Percentiles rank a stretch among this genome's conserved stretches.
phyloP scores from a whole-genome alignment of 2,888 invertebrate genomes.

The Hydrotaea cyrtoneurina region DNA sequence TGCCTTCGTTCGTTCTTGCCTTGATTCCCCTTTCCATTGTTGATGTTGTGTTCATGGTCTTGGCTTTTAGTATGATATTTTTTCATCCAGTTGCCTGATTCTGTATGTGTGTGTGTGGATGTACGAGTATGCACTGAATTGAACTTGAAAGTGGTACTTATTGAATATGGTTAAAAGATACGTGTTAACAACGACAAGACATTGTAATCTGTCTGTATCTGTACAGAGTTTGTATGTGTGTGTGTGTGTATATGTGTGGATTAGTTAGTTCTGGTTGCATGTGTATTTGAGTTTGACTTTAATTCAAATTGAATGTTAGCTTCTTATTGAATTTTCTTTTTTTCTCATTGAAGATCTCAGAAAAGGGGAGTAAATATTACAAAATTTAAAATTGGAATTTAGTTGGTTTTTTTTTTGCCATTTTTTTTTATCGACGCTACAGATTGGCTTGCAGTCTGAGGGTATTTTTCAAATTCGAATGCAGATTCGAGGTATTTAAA shows the following conservation, averaged over 20 bases:
- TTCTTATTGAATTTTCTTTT: not conserved
- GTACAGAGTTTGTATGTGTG: not conserved
- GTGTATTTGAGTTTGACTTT: conserved; percentile 39
- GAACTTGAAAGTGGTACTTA: conserved; percentile 65
- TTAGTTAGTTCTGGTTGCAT: not conserved
- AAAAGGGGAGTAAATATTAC: not conserved
- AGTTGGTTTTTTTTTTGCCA: not conserved
- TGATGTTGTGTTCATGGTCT: not conserved
- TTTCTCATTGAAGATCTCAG: not conserved
- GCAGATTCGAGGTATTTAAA: no score
- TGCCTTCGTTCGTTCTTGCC: not conserved
- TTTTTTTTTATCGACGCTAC: not conserved
- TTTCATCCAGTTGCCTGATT: conserved; percentile 23
- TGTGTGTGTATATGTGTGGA: not conserved
- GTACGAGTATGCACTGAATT: conserved; percentile 12
- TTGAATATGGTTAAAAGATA: conserved; percentile 44
- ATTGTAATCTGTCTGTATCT: not conserved
- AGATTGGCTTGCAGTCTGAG: not conserved
- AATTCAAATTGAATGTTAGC: conserved; percentile 19
- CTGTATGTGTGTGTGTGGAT: conserved; percentile 32
- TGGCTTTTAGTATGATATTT: conserved; percentile 25
- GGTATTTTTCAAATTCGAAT: no score
- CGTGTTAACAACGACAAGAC: conserved; percentile 37
- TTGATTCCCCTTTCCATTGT: not conserved
- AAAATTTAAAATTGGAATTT: not conserved